Conservation (phyloP, 2,113 vertebrate species). For the Leptocoma aspasia region DNA sequence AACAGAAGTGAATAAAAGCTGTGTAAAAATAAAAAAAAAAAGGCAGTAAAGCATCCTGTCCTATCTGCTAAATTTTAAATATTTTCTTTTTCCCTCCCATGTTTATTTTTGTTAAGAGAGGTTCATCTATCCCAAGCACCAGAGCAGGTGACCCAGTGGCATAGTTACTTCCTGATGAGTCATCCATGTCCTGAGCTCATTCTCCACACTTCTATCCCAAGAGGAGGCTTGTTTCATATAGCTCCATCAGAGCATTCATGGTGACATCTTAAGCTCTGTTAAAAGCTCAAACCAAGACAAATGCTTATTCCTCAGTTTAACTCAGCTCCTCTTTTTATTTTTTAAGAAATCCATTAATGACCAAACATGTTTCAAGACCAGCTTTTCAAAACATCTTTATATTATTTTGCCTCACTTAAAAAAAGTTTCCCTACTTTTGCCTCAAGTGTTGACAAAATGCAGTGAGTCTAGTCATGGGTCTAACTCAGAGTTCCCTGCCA, state of each 20-base stretch:
- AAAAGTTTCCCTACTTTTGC: background rate
- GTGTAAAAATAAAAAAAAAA: background rate
- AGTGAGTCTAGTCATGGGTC: background rate
- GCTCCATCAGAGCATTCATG: background rate
- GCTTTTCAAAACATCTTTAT: background rate
- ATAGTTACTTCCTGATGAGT: background rate
- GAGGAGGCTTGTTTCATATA: background rate
- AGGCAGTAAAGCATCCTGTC: background rate
- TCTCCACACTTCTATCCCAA: background rate
- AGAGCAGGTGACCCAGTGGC: background rate
- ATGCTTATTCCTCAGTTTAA: background rate
- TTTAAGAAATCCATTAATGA: background rate
- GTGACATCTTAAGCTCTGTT: accelerated
- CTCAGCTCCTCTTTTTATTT: background rate
- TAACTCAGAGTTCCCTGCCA: background rate
- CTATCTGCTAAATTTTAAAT: background rate
- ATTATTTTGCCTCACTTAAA: background rate
- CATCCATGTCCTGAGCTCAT: background rate
- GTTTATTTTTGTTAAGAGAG: background rate
- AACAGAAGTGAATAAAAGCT: background rate
- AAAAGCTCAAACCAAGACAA: background rate
- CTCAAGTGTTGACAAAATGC: background rate
- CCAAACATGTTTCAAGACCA: background rate
- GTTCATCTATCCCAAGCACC: background rate
- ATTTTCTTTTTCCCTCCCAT: background rate